Percentiles rank a stretch among this genome's conserved stretches.
phyloP scores from a whole-genome alignment of 2,113 vertebrate genomes.

The Tenrec ecaudatus region DNA sequence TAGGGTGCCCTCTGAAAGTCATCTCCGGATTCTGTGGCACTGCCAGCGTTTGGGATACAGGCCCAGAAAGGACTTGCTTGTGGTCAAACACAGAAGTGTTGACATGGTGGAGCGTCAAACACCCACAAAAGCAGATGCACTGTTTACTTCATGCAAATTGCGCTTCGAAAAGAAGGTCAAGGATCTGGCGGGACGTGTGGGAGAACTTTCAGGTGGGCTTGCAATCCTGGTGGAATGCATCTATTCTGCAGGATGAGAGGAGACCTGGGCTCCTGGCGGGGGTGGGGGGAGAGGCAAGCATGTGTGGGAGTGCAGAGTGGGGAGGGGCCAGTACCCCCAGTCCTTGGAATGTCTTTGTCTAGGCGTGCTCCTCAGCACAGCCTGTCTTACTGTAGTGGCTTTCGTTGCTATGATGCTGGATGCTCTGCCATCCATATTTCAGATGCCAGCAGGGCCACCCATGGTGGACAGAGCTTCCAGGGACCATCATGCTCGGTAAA shows the following conservation, averaged over 20 bases:
- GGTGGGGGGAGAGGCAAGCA: too few relatives aligned
- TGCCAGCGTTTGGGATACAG: constrained; percentile 39
- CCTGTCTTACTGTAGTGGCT: too few relatives aligned
- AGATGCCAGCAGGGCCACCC: too few relatives aligned
- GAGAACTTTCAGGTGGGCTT: neutral
- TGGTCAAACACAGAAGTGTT: constrained; percentile 21
- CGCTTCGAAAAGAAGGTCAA: neutral
- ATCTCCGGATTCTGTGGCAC: neutral
- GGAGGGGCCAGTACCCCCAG: neutral
- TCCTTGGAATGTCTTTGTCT: neutral
- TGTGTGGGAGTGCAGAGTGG: too few relatives aligned
- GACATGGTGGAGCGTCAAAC: constrained; percentile 10
- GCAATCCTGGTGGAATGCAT: neutral
- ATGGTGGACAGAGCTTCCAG: too few relatives aligned
- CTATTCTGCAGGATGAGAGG: neutral
- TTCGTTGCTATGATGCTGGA: too few relatives aligned
- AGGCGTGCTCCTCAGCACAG: too few relatives aligned
- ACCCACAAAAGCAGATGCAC: neutral
- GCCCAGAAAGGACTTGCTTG: constrained; percentile 56
- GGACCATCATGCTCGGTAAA: too few relatives aligned
- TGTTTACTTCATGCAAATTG: constrained; percentile 1
- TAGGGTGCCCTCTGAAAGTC: neutral
- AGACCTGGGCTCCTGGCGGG: too few relatives aligned
- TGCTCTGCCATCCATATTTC: too few relatives aligned
- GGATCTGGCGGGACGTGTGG: neutral